phyloP scores from a whole-genome alignment of 2,888 invertebrate species.

The Leptopilina myrica region DNA sequence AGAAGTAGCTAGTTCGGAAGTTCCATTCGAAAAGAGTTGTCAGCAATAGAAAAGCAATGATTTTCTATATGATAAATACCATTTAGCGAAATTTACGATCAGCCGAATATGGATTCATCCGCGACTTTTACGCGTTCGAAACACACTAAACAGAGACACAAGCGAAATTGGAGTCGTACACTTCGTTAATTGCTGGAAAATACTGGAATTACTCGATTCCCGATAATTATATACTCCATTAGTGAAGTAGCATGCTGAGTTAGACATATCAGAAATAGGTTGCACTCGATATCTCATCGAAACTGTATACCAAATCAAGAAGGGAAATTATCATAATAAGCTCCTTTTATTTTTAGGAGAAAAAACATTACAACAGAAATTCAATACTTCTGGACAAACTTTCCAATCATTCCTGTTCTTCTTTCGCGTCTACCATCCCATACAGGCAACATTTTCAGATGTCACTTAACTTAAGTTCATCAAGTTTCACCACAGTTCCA shows the following conservation, averaged over 20 bases:
- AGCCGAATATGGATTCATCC: conserved; percentile 19
- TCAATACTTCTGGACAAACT: no score
- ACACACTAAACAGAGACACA: not conserved
- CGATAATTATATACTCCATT: conserved; percentile 40
- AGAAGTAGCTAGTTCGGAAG: no score
- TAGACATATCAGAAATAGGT: conserved; percentile 7
- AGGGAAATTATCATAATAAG: not conserved
- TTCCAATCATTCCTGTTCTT: no score
- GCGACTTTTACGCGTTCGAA: not conserved
- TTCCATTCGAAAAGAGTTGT: no score
- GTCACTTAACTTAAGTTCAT: no score
- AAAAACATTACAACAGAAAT: no score
- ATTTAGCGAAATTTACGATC: not conserved
- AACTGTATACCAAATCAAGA: not conserved
- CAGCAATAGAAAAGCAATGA: no score
- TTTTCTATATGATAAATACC: no score
- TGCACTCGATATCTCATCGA: not conserved
- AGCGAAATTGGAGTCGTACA: conserved; percentile 45
- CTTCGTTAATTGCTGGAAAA: conserved; percentile 44
- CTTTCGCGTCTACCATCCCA: no score
- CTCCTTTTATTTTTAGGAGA: no score
- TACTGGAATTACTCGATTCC: conserved; percentile 22
- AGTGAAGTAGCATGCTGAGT: conserved; percentile 10
- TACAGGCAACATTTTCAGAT: no score
- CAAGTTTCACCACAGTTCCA: no score